Base-by-base conservation (phyloP, 2,113 vertebrate species). In the Aplodontia rufa region DNA sequence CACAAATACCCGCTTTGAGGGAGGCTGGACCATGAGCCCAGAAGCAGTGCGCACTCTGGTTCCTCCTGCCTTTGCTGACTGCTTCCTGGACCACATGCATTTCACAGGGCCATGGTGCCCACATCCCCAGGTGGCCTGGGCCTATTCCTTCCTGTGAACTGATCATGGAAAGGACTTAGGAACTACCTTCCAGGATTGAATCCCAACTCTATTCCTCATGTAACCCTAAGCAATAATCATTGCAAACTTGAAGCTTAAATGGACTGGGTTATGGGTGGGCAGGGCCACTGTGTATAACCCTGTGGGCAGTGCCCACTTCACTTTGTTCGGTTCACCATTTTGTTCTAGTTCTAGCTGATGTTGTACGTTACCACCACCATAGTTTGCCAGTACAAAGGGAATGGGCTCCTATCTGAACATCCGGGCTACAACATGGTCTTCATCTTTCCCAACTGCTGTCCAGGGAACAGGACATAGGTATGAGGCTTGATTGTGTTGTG, bases 91-190 rank as follows among this genome's bases (percentile, higher is more conserved):
- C 68, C 88, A 93, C 4, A 4, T 87, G 94, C 96, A 97, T 97
- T 97, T 97, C 96, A 96, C 88, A 88, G 85, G 92, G 88, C 93
- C 86, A 19, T 2, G 1, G 60, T 40, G 68, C 75, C 94, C 88
- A 16, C 19, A 3, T 72, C 60, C 74, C 66, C 85, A 16, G 28
- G 66, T 85, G 95, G 58, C 76, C 83, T 74, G 32, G 87, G 74
- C 64, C 84, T 90, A 12, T 79, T 74, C 49, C 82, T 94, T 93
- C 80, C 83, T 84, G 72, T 47, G n/a, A 69, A 53, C 74, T 91
- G 62, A 72, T 55, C 81, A 88, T 62, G 40, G 78, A 88, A 90
- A 85, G 62, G 80, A 79, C 81, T 93, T 47, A 69, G 24, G 26
- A 64, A 42, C 74, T 87, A 75, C 58, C 2, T 90, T 92, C 51